Evolutionary conservation across 2,113 vertebrate species (phyloP).

Genomic region (Boulengeromyrus knoepffleri): DNA sequence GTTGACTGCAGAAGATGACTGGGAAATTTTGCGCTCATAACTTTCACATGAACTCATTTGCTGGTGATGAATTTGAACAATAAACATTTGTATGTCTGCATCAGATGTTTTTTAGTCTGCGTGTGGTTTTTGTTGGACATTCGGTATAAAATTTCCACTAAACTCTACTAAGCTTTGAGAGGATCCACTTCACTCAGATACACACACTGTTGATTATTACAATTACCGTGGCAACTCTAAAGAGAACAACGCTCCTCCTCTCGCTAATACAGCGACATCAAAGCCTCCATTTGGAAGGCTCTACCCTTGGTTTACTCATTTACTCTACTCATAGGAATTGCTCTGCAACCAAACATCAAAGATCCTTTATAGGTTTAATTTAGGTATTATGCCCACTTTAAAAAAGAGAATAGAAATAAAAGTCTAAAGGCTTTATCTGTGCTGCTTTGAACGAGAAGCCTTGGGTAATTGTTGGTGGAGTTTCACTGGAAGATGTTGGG

Average conservation of each 20-base stretch:
- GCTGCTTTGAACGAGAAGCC: constrained; percentile 13
- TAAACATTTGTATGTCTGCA: neutral
- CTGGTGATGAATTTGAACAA: neutral
- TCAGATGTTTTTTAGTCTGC: neutral
- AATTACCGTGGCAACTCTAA: constrained; percentile 31
- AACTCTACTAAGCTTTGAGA: neutral
- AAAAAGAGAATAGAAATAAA: constrained; percentile 32
- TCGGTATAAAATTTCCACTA: neutral
- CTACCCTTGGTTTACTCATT: constrained; percentile 23
- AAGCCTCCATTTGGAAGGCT: constrained; percentile 35
- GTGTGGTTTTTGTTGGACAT: neutral
- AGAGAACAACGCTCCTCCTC: constrained; percentile 15
- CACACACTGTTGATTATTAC: constrained; percentile 15
- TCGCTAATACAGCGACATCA: constrained; percentile 41
- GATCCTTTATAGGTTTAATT: constrained; percentile 30
- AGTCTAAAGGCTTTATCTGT: constrained; percentile 42
- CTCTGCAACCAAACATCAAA: constrained; percentile 43
- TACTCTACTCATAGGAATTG: constrained; percentile 24
- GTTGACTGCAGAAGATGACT: neutral
- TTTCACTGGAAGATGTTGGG: neutral
- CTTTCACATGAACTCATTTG: neutral
- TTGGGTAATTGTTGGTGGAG: neutral
- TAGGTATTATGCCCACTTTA: constrained; percentile 33
- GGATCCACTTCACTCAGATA: neutral
- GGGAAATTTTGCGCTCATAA: neutral